A percentile compares a stretch with the other conserved stretches of the same genome.
Evolutionary conservation across 2,888 invertebrate species (phyloP).

Genomic region (Euspilapteryx auroguttella): DNA sequence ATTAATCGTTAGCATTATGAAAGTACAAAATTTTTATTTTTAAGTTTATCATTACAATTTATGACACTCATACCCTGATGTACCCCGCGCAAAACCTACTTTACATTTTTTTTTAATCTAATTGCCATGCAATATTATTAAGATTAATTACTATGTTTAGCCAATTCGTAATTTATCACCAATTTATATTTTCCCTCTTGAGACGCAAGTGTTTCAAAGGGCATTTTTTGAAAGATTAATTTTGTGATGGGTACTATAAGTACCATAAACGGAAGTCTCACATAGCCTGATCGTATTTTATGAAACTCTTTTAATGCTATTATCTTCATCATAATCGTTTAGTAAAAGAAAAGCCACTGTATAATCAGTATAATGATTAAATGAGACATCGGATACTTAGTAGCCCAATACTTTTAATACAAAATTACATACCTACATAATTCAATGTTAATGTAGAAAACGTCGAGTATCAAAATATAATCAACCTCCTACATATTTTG

Average conservation of each 20-base stretch:
- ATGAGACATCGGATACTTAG: too few species aligned
- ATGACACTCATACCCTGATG: constrained; percentile 63
- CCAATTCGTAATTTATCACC: constrained; percentile 58
- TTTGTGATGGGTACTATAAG: too few species aligned
- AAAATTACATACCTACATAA: too few species aligned
- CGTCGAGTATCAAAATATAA: constrained; percentile 60
- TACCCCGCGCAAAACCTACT: constrained; percentile 54
- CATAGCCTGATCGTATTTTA: too few species aligned
- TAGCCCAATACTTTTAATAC: too few species aligned
- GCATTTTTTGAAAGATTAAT: too few species aligned
- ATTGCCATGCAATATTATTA: constrained; percentile 41
- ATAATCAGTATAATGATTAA: too few species aligned
- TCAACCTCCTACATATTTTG: constrained; percentile 47
- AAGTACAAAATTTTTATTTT: constrained; percentile 47
- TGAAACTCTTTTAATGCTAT: too few species aligned
- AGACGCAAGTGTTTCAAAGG: constrained; percentile 4
- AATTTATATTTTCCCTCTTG: constrained; percentile 10
- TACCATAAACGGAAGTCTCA: too few species aligned
- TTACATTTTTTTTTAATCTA: constrained; percentile 34
- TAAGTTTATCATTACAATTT: constrained; percentile 29
- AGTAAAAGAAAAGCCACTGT: too few species aligned
- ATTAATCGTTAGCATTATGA: constrained; percentile 47
- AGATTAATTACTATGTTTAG: constrained; percentile 32
- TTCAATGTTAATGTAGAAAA: too few species aligned
- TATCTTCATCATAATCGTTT: too few species aligned